Evolutionary conservation across 2,888 invertebrate species (phyloP).

Genomic region (Hydropsyche betteni): DNA sequence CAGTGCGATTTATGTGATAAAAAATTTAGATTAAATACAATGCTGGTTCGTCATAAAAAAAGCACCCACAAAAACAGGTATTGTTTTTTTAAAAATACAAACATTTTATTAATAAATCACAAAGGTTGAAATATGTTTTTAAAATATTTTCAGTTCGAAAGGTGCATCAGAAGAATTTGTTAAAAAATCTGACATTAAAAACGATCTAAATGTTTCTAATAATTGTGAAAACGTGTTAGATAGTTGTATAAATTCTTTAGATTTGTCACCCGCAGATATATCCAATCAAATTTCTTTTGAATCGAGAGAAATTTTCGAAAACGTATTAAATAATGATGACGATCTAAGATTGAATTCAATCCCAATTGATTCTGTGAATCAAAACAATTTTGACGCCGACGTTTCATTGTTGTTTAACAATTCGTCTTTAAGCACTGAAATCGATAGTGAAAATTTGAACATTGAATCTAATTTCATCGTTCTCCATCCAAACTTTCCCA

Average conservation of each 20-base stretch:
- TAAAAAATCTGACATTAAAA: no score
- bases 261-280: no score
- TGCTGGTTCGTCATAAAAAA: neutral
- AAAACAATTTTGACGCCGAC: slow-evolving; percentile 1
- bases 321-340: neutral
- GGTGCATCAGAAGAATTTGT: no score
- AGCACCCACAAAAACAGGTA: slow-evolving; percentile 9
- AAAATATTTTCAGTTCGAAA: no score
- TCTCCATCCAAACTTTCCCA: neutral
- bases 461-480: neutral
- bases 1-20: slow-evolving; percentile 21
- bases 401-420: neutral
- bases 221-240: no score
- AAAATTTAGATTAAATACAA: slow-evolving; percentile 8
- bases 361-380: neutral
- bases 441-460: neutral
- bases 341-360: neutral
- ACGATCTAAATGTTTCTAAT: no score
- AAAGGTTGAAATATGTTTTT: no score
- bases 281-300: no score
- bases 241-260: no score
- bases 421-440: neutral
- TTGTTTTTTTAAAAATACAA: neutral
- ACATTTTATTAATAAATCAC: no score
- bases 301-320: neutral